Conservation (phyloP, 2,797 vertebrate genomes). For the Chelon labrosus region DNA sequence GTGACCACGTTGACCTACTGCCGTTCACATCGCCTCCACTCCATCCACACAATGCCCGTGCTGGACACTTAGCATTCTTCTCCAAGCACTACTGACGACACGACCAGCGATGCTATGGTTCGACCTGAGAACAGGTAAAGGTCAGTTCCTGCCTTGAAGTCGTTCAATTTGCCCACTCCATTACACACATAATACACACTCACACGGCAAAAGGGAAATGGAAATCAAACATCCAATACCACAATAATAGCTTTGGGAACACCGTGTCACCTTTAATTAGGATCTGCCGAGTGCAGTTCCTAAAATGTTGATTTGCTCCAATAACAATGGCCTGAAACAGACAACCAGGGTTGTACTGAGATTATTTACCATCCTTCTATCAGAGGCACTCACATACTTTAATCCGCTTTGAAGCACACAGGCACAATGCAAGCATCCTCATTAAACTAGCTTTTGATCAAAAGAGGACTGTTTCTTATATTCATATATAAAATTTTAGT, state of each 20-base stretch:
- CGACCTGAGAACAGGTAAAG: constrained; percentile 61
- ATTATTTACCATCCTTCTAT: constrained; percentile 26
- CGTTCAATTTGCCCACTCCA: constrained; percentile 60
- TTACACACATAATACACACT: constrained; percentile 42
- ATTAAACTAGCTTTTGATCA: background rate
- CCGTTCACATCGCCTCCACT: constrained; percentile 23
- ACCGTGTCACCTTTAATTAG: constrained; percentile 60
- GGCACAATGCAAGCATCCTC: background rate
- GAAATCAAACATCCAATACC: constrained; percentile 57
- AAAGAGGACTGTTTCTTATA: background rate
- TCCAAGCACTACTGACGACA: constrained; percentile 31
- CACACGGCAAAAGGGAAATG: constrained; percentile 32
- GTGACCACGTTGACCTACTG: constrained; percentile 43
- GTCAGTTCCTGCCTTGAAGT: constrained; percentile 55
- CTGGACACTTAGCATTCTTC: constrained; percentile 33
- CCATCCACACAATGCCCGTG: background rate
- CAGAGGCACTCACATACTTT: constrained; percentile 11
- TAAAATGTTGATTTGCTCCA: constrained; percentile 42
- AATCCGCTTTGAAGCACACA: background rate
- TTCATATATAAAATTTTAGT: background rate
- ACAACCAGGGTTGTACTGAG: constrained; percentile 4
- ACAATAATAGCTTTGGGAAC: constrained; percentile 47
- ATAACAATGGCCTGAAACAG: constrained; percentile 23
- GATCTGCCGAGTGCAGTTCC: constrained; percentile 36
- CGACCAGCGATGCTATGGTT: constrained; percentile 26